phyloP scores from a whole-genome alignment of 1,140 invertebrate species.

The Pissodes strobi region DNA sequence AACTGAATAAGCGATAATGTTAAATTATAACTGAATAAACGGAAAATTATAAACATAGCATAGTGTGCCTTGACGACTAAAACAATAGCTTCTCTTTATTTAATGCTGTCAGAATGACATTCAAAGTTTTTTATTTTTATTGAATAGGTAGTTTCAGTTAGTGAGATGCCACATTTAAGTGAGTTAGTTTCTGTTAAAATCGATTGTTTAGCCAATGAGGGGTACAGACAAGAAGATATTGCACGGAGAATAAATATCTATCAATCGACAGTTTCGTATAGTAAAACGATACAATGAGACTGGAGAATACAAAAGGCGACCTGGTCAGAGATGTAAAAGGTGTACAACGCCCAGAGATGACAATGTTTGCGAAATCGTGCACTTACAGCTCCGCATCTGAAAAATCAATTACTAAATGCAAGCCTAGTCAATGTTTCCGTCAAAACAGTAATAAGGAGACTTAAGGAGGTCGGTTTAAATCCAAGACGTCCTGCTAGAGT shows the following conservation, averaged over 20 bases:
- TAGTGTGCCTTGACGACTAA: no score
- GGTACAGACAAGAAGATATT: slow-evolving; percentile 10
- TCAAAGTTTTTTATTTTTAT: slow-evolving; percentile 11
- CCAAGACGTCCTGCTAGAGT: slow-evolving; percentile 17
- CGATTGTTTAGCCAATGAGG: slow-evolving; percentile 1
- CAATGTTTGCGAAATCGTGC: slow-evolving; percentile 20
- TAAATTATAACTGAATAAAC: neutral
- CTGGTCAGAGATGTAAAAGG: slow-evolving; percentile 27
- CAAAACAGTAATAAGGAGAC: slow-evolving; percentile 17
- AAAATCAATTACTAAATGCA: slow-evolving; percentile 12
- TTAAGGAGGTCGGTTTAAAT: no score
- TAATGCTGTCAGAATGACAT: neutral
- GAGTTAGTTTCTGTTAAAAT: no score
- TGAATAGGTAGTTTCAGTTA: slow-evolving; percentile 12
- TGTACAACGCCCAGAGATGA: slow-evolving; percentile 20
- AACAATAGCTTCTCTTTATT: no score
- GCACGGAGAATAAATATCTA: slow-evolving; percentile 11
- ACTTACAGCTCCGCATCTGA: slow-evolving; percentile 17
- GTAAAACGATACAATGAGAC: slow-evolving; percentile 29
- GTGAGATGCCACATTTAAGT: no score
- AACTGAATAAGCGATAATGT: no score
- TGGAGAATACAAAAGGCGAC: slow-evolving; percentile 22
- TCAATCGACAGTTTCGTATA: slow-evolving; percentile 27
- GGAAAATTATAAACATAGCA: slow-evolving; percentile 1
- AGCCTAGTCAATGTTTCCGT: slow-evolving; percentile 1